phyloP scores from a whole-genome alignment of 30 jellyfish, hydroid and myxozoan species.

The Phacellophora camtschatica region DNA sequence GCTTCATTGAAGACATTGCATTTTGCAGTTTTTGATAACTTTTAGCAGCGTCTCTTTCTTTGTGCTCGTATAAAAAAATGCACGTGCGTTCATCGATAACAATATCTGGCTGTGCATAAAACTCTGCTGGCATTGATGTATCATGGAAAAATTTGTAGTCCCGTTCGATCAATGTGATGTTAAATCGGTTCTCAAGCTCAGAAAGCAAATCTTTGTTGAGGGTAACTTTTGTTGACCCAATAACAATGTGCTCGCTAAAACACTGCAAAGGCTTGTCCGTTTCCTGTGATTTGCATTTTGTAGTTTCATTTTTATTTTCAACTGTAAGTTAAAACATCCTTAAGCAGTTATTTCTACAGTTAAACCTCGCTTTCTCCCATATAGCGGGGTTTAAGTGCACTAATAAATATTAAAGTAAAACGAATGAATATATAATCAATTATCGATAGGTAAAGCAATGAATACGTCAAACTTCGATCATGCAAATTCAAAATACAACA shows the following conservation, averaged over 20 bases:
- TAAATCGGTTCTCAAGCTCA: slow-evolving; percentile 61
- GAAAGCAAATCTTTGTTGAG: slow-evolving; percentile 49
- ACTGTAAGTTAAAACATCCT: too few species aligned
- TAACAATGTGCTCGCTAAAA: slow-evolving; percentile 59
- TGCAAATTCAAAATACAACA: too few species aligned
- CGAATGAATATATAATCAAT: too few species aligned
- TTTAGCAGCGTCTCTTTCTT: not conserved
- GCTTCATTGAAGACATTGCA: slow-evolving; percentile 10
- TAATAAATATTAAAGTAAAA: too few species aligned
- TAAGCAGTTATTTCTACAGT: too few species aligned
- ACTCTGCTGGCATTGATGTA: not conserved
- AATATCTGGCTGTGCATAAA: slow-evolving; percentile 68
- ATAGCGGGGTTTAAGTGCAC: too few species aligned
- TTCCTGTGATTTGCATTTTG: too few species aligned
- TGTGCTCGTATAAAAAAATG: slow-evolving; percentile 9
- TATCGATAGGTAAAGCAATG: too few species aligned
- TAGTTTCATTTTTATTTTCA: too few species aligned
- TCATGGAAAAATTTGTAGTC: slow-evolving; percentile 28
- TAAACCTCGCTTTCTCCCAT: too few species aligned
- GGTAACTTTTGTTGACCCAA: slow-evolving; percentile 56
- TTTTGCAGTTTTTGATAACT: not conserved
- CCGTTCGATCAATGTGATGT: slow-evolving; percentile 40
- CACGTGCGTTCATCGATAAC: slow-evolving; percentile 72
- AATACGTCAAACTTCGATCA: too few species aligned
- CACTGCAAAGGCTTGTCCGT: slow-evolving; percentile 39